Evolutionary conservation across 2,888 invertebrate genomes (phyloP), one percentile per base, ranked within the genome.

Genomic region (Ornithoptera alexandrae): DNA sequence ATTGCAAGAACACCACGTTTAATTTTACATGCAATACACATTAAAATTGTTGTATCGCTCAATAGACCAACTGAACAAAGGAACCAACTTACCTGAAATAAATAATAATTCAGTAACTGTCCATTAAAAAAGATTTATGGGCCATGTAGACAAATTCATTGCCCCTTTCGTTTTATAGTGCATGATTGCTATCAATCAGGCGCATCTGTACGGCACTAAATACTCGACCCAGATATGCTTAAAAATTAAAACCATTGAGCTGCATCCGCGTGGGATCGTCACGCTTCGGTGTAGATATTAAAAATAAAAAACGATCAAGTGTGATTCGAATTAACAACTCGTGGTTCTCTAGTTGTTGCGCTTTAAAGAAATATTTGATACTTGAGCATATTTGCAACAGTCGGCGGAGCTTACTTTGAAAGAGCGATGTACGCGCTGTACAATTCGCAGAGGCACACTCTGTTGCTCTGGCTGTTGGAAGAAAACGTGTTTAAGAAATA

Each of bases 141-240:
- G 17, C 42, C 10, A 39, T 39, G 62, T 70, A 70, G 63, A 63
- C 39, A 66, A 67, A 63, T 67, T 22, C 39, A 67, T 63, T 67
- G 57, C 59, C 39, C 53, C 30, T 64, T 62, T 36, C 39, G 39
- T 70, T 67, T 70, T 60, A 70, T 67, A 22, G 67, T 60, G 20
- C 66, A 59, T 67, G 60, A 67, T 70, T 63, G 60, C 62, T 63
- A 70, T 67, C 61, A 63, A 64, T 70, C 64, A 64, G 63, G 42
- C 67, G 64, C 67, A 67, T 67, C 70, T 70, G 70, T 64, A 67
- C 67, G 42, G 53, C 62, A 62, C 66, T 67, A 70, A 70, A 64
- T 70, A 67, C 67, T 70, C 67, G 67, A 70, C 70, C 70, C 57
- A 66, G 67, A 50, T 64, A 59, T 67, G 53, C 50, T 46, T 59